Conservation (phyloP, 2,113 vertebrate genomes). For the Gallinago paraguaiae region DNA sequence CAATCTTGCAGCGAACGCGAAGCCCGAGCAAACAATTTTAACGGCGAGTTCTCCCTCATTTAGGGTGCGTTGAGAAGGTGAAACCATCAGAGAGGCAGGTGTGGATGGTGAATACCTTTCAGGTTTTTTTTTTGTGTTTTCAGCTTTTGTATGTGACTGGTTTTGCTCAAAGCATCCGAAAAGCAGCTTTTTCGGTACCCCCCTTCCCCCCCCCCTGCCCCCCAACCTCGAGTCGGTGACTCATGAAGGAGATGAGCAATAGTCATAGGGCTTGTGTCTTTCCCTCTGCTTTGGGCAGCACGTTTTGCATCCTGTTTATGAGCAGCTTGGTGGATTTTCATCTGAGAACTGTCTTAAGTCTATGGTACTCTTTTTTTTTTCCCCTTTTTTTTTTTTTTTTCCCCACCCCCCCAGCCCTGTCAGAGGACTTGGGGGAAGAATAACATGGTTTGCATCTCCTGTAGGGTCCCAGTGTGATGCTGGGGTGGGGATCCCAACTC, state of each 20-base stretch:
- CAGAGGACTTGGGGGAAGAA: background rate
- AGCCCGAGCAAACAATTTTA: background rate
- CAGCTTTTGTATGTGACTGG: background rate
- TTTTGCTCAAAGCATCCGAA: background rate
- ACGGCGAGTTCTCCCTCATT: background rate
- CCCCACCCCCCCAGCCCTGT: background rate
- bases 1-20: background rate
- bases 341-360: conserved; percentile 14
- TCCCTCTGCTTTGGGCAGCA: background rate
- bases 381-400: too few species aligned
- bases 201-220: too few species aligned
- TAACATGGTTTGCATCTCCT: background rate
- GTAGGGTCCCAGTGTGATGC: background rate
- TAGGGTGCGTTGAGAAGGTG: background rate
- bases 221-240: background rate
- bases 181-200: background rate
- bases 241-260: conserved; percentile 41
- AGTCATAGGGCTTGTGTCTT: conserved; percentile 19
- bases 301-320: conserved; percentile 59
- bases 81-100: background rate
- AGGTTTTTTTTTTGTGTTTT: background rate
- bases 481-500: background rate
- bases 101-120: background rate
- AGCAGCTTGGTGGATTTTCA: conserved; percentile 15
- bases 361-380: background rate